Percentiles rank a stretch among this genome's conserved stretches.
Conservation (phyloP, 2,888 invertebrate genomes). For the Pseudococcus jackbeardsleyi region DNA sequence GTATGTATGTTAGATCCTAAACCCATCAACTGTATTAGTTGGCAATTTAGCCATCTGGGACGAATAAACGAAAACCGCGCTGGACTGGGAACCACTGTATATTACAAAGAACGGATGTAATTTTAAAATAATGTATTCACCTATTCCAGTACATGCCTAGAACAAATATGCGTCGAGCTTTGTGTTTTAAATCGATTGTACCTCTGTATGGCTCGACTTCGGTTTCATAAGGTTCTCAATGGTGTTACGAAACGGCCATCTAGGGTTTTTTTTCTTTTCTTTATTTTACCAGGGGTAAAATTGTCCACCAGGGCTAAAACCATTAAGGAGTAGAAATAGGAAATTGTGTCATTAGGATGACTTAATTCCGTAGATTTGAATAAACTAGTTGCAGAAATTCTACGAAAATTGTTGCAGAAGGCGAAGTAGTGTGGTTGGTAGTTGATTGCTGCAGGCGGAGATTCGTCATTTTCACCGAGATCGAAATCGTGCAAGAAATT, state of each 20-base stretch:
- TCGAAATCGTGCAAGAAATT: too few relatives aligned
- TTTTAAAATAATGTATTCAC: constrained; percentile 55
- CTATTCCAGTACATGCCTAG: constrained; percentile 17
- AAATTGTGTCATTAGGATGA: not conserved
- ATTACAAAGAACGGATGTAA: constrained; percentile 49
- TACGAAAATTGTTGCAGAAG: not conserved
- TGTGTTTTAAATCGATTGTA: constrained; percentile 34
- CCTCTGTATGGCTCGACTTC: not conserved
- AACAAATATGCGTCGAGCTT: constrained; percentile 39
- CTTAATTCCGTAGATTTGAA: not conserved
- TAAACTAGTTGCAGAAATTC: not conserved
- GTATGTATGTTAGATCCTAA: not conserved
- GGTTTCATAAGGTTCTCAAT: not conserved
- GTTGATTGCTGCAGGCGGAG: too few relatives aligned
- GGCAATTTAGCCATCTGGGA: constrained; percentile 5
- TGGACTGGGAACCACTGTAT: constrained; percentile 11
- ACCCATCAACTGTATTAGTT: constrained; percentile 29
- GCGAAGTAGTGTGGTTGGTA: too few relatives aligned
- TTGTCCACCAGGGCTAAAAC: not conserved
- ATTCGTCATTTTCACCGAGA: too few relatives aligned
- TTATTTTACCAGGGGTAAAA: not conserved
- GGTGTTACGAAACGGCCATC: not conserved
- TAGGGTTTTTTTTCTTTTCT: not conserved
- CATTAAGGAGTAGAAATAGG: not conserved
- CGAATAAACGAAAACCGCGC: not conserved